Conservation (phyloP, 2,113 vertebrate species). For the Hyaena hyaena region DNA sequence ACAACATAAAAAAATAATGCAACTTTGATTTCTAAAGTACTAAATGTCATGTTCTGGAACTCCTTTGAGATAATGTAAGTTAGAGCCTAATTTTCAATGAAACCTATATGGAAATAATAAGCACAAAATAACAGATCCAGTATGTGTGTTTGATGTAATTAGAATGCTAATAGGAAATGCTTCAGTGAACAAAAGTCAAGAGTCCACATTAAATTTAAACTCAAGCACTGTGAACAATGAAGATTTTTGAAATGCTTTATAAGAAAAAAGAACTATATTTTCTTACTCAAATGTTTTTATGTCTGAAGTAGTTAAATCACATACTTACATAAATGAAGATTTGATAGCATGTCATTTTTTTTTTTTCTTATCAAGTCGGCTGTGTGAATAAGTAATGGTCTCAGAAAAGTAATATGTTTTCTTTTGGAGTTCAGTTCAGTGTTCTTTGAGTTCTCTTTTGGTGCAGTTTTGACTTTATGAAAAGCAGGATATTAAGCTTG, state of each 20-base stretch:
- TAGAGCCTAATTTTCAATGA: constrained; percentile 25
- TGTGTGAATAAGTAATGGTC: background rate
- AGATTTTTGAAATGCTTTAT: background rate
- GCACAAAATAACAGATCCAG: constrained; percentile 39
- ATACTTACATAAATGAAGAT: background rate
- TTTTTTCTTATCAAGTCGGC: background rate
- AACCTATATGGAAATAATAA: background rate
- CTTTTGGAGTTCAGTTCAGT: background rate
- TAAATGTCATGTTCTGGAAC: background rate
- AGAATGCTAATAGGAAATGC: constrained; percentile 20
- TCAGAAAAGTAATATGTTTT: background rate
- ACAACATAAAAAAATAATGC: background rate
- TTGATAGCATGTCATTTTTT: background rate
- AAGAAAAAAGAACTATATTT: background rate
- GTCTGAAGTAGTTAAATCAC: background rate
- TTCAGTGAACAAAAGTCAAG: constrained; percentile 41
- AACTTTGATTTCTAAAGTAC: constrained; percentile 37
- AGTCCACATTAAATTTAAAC: constrained; percentile 7
- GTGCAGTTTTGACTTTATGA: background rate
- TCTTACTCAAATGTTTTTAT: background rate
- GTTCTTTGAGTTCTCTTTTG: background rate
- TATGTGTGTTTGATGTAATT: constrained; percentile 22
- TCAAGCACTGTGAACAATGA: background rate
- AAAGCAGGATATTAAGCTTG: background rate
- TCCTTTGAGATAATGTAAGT: constrained; percentile 1